Conservation (phyloP, 2,797 vertebrate genomes). For the Hippoglossus hippoglossus region DNA sequence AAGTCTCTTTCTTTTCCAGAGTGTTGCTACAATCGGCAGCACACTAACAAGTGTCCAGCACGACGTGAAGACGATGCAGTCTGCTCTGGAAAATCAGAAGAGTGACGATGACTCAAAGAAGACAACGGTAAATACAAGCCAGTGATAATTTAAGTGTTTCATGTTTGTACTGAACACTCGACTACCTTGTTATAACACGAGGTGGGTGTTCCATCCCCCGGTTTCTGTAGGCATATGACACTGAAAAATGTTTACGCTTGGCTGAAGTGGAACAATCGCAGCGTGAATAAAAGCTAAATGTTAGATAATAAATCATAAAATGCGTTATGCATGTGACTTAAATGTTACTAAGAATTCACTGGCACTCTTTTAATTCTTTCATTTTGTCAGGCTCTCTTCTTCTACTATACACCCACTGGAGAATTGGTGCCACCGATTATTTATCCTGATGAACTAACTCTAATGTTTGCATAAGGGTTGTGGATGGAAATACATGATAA, state of each 20-base stretch:
- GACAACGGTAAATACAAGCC: conserved; percentile 64
- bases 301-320: too few species aligned
- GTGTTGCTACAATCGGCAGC: conserved; percentile 95
- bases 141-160: background rate
- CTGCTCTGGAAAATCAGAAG: conserved; percentile 88
- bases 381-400: background rate
- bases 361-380: background rate
- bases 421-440: background rate
- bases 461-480: background rate
- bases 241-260: too few species aligned
- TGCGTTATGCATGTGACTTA: too few species aligned
- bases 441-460: background rate
- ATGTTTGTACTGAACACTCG: too few species aligned
- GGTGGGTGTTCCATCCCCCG: too few species aligned
- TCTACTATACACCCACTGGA: too few species aligned
- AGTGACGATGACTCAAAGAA: conserved; percentile 81
- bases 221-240: too few species aligned
- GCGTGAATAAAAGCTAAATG: too few species aligned
- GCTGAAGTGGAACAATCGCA: too few species aligned
- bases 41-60: conserved; percentile 95
- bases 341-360: too few species aligned
- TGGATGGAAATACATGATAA: background rate
- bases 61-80: conserved; percentile 91
- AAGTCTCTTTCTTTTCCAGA: conserved; percentile 81
- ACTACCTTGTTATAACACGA: too few species aligned